phyloP scores from a whole-genome alignment of 2,888 invertebrate genomes.

The Drosophila nigritarsus region DNA sequence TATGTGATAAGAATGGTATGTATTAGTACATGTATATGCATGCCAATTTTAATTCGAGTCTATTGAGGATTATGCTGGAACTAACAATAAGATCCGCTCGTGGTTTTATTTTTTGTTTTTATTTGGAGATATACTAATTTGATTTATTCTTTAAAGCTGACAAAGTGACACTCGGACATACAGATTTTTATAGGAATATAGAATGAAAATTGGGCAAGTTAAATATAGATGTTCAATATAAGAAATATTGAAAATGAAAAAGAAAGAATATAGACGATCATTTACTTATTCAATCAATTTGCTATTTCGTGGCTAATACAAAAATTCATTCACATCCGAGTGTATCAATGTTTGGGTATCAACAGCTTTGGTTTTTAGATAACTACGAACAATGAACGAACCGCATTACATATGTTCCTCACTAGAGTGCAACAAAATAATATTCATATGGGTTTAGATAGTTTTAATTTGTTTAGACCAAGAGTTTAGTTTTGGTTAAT shows the following conservation, averaged over 20 bases:
- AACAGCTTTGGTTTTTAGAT: slow-evolving; percentile 21
- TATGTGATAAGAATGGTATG: slow-evolving; percentile 28
- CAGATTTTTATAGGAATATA: neutral
- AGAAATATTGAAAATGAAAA: neutral
- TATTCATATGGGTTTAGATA: slow-evolving; percentile 25
- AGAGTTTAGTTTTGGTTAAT: slow-evolving; percentile 80
- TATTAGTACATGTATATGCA: slow-evolving; percentile 17
- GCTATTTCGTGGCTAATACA: neutral
- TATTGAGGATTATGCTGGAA: slow-evolving; percentile 57
- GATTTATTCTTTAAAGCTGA: slow-evolving; percentile 23
- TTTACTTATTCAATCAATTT: neutral
- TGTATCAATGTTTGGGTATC: slow-evolving; percentile 9
- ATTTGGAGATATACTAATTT: slow-evolving; percentile 40
- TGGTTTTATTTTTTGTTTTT: slow-evolving; percentile 18
- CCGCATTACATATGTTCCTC: slow-evolving; percentile 15
- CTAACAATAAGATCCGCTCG: slow-evolving; percentile 30
- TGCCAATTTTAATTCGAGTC: slow-evolving; percentile 12
- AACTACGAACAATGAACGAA: slow-evolving; percentile 36
- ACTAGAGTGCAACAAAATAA: slow-evolving; percentile 43
- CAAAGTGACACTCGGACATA: slow-evolving; percentile 21
- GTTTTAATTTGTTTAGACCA: slow-evolving; percentile 62
- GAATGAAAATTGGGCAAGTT: neutral
- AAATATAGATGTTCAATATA: neutral
- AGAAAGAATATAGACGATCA: neutral
- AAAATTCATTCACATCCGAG: slow-evolving; percentile 3